phyloP scores from a whole-genome alignment of 64 coral and sea anemone species.

The Pocillopora verrucosa region DNA sequence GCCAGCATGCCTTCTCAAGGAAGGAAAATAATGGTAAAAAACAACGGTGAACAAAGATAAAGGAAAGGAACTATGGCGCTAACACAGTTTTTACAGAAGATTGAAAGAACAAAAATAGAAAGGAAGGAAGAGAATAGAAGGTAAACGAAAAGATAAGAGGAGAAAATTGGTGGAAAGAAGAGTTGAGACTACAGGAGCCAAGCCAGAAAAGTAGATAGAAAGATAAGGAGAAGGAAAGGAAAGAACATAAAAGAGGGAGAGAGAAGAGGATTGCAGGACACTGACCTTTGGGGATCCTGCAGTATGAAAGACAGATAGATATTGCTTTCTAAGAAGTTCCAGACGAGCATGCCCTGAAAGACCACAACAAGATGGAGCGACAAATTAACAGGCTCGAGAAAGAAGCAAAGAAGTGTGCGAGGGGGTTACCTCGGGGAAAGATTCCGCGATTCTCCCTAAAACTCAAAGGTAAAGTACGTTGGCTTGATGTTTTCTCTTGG shows the following conservation, averaged over 20 bases:
- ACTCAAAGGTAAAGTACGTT: slow-evolving; percentile 98
- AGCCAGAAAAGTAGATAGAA: not conserved
- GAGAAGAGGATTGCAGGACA: not conserved
- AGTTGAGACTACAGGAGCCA: not conserved
- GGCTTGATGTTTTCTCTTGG: slow-evolving; percentile 71
- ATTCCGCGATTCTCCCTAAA: slow-evolving; percentile 61
- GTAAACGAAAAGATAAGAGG: not conserved
- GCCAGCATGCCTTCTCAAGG: too few relatives aligned
- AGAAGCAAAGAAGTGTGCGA: slow-evolving; percentile 51
- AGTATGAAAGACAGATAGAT: slow-evolving; percentile 59
- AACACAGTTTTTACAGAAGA: too few relatives aligned
- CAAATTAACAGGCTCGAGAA: slow-evolving; percentile 47
- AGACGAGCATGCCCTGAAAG: slow-evolving; percentile 71
- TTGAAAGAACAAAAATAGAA: too few relatives aligned
- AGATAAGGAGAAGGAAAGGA: not conserved
- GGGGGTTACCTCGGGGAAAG: slow-evolving; percentile 76
- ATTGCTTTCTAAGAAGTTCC: slow-evolving; percentile 79
- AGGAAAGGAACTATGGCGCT: too few relatives aligned
- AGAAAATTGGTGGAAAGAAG: not conserved
- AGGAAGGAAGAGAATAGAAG: not conserved
- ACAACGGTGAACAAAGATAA: too few relatives aligned
- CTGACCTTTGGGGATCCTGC: slow-evolving; percentile 39
- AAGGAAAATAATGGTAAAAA: too few relatives aligned
- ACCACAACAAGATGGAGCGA: slow-evolving; percentile 73
- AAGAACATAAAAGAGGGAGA: not conserved